phyloP scores from a whole-genome alignment of 2,113 vertebrate species.

The Maccullochella peelii region DNA sequence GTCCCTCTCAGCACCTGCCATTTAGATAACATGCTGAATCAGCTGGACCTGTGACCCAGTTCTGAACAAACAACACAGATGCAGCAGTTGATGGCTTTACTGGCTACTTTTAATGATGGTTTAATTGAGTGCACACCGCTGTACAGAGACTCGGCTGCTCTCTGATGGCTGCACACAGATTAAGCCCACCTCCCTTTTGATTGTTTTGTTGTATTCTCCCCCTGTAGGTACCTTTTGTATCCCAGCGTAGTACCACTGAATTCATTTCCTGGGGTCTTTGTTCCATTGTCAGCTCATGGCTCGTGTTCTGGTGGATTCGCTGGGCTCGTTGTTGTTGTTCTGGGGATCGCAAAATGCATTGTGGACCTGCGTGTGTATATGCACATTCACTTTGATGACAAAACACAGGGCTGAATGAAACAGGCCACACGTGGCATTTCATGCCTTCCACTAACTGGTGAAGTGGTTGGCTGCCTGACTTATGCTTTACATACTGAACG shows the following conservation, averaged over 20 bases:
- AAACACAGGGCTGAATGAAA: conserved; percentile 48
- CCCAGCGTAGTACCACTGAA: conserved; percentile 44
- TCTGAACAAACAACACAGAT: conserved; percentile 53
- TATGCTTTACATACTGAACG: background rate
- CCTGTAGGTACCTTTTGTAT: conserved; percentile 66
- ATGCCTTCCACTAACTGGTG: conserved; percentile 6
- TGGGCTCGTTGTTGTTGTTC: conserved; percentile 61
- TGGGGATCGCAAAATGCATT: conserved; percentile 42
- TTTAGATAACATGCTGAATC: conserved; percentile 45
- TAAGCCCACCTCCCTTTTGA: conserved; percentile 66
- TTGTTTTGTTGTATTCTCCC: conserved; percentile 65
- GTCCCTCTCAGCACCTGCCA: conserved; percentile 34
- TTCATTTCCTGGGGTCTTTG: conserved; percentile 73
- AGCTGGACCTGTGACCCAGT: conserved; percentile 46
- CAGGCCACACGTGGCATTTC: conserved; percentile 3
- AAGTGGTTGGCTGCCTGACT: background rate
- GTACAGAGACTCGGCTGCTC: conserved; percentile 35
- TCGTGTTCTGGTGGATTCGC: conserved; percentile 69
- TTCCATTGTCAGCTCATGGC: conserved; percentile 61
- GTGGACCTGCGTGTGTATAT: conserved; percentile 8
- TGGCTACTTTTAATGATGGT: conserved; percentile 57
- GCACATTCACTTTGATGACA: conserved; percentile 37
- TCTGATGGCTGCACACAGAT: conserved; percentile 58
- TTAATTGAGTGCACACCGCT: conserved; percentile 58
- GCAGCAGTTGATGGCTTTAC: conserved; percentile 42